Conservation (phyloP, 2,888 invertebrate genomes). For the Tetranychus piercei region DNA sequence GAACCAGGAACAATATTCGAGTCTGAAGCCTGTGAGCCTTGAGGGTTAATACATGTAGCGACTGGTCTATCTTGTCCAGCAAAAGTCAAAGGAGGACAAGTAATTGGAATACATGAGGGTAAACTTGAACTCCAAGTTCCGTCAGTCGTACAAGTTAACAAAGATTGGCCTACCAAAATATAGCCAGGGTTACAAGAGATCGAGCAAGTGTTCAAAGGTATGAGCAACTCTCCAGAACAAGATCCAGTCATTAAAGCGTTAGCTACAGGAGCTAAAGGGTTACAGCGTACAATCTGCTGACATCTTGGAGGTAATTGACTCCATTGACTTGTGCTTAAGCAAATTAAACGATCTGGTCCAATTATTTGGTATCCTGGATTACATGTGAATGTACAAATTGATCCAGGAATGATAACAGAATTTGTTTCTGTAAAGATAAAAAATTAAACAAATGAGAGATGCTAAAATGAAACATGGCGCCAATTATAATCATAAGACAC, state of each 20-base stretch:
- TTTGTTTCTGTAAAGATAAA: neutral
- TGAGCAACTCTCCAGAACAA: no score
- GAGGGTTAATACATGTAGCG: neutral
- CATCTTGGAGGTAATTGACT: no score
- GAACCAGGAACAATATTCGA: neutral
- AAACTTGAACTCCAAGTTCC: neutral
- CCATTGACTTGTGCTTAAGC: neutral
- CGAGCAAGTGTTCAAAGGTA: no score
- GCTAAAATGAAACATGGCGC: neutral
- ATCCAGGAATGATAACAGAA: neutral
- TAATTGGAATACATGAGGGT: neutral
- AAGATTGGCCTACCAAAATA: no score
- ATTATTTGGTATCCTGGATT: slow-evolving; percentile 4
- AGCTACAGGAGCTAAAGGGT: no score
- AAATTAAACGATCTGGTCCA: neutral
- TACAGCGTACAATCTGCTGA: no score
- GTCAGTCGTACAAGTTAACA: neutral
- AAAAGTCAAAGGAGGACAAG: neutral
- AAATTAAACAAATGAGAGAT: neutral
- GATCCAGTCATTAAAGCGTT: no score
- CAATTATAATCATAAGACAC: neutral
- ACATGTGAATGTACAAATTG: neutral
- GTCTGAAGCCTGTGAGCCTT: neutral
- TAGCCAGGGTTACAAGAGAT: no score
- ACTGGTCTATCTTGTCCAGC: neutral